A percentile compares a stretch with the other conserved stretches of the same genome.
Conservation (phyloP, 2,888 invertebrate genomes). For the Epirrita christyi region DNA sequence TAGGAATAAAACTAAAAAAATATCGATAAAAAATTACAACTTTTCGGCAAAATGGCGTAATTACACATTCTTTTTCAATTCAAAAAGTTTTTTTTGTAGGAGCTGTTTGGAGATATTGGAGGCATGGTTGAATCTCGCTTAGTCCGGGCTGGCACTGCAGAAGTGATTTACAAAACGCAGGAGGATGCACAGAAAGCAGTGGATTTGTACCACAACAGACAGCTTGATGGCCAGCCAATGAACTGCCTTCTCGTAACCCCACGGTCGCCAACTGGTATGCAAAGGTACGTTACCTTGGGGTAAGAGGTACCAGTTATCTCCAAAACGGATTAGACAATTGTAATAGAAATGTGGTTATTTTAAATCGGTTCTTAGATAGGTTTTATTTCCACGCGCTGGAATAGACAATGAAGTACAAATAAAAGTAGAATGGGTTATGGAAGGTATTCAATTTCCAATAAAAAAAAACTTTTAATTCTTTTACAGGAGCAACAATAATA, state of each 20-base stretch:
- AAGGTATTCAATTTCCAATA: no score
- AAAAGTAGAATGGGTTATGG: no score
- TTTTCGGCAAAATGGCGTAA: no score
- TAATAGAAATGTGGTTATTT: no score
- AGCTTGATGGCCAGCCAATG: constrained; percentile 97
- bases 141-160: constrained; percentile 94
- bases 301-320: no score
- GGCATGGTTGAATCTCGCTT: constrained; percentile 93
- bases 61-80: no score
- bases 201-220: constrained; percentile 96
- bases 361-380: no score
- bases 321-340: no score
- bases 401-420: no score
- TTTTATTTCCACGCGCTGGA: no score
- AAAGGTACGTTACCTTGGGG: constrained; percentile 48
- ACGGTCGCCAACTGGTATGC: constrained; percentile 60
- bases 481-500: constrained; percentile 64
- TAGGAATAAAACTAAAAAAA: no score
- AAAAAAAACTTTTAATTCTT: constrained; percentile 19
- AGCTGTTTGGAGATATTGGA: constrained; percentile 97
- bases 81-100: constrained; percentile 86
- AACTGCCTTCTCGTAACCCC: constrained; percentile 94
- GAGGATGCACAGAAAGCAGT: constrained; percentile 96
- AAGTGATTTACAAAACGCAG: constrained; percentile 94
- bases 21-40: no score